These are phyloP conservation scores for Lasioglossum figueresi DNA, from an alignment of 2,888 invertebrate species.

Conservation along the genomic window DNA sequence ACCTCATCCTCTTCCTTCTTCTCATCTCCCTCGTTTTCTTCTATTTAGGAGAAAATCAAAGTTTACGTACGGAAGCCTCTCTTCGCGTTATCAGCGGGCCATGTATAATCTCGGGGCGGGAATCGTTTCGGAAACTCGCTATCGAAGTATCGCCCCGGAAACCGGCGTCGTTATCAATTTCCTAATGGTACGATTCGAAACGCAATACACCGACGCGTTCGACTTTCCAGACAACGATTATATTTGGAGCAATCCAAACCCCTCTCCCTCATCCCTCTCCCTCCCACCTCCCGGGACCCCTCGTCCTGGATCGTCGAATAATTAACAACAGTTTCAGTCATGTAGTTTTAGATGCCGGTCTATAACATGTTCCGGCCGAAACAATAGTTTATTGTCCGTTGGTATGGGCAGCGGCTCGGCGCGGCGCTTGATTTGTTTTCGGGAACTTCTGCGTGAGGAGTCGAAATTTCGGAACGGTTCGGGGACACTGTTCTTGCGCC, in stretches of 20 bases:
- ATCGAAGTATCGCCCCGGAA: background rate
- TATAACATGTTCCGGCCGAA: conserved; percentile 7
- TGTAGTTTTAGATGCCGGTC: conserved; percentile 37
- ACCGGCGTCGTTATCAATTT: conserved; percentile 29
- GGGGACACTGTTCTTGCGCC: background rate
- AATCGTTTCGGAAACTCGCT: background rate
- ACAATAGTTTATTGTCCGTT: conserved; percentile 42
- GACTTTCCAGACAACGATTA: conserved; percentile 17
- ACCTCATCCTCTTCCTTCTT: background rate
- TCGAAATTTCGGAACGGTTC: background rate
- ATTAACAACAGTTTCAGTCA: conserved; percentile 38
- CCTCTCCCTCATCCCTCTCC: too few relatives aligned
- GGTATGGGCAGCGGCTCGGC: conserved; percentile 29
- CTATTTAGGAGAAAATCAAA: conserved; percentile 34
- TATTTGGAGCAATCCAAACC: conserved; percentile 16
- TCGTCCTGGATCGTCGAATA: conserved; percentile 35
- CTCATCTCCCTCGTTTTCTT: conserved; percentile 11
- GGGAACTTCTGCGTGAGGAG: background rate
- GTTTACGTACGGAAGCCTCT: background rate
- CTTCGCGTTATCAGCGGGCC: conserved; percentile 7
- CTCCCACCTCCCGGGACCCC: background rate
- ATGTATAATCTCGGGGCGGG: conserved; percentile 6
- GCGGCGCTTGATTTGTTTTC: conserved; percentile 31
- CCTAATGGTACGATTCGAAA: conserved; percentile 12
- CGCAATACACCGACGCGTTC: background rate